Conservation (phyloP, 2,888 invertebrate species). For the Drosophila paramelanica region DNA sequence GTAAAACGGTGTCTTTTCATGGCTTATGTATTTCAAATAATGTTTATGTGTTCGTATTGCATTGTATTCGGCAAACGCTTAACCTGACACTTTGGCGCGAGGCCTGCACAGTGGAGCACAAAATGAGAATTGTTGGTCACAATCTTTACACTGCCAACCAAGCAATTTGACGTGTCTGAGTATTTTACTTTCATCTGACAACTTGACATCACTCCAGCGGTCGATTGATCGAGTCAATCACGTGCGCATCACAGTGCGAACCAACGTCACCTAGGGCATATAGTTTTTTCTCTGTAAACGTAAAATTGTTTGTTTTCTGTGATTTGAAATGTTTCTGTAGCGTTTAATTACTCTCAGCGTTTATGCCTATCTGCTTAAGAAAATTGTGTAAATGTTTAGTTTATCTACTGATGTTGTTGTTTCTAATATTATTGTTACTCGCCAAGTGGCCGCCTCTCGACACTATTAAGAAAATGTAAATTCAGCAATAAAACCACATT, state of each 20-base stretch:
- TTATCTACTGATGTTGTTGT: slow-evolving; percentile 16
- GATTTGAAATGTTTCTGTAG: slow-evolving; percentile 63
- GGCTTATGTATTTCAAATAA: slow-evolving; percentile 47
- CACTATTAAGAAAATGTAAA: slow-evolving; percentile 22
- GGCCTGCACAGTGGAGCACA: slow-evolving; percentile 28
- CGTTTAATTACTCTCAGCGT: slow-evolving; percentile 65
- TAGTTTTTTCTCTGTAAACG: slow-evolving; percentile 27
- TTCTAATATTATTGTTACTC: slow-evolving; percentile 6
- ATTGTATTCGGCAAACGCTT: slow-evolving; percentile 25
- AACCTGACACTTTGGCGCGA: slow-evolving; percentile 45
- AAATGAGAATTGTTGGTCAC: too few relatives aligned
- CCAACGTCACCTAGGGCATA: slow-evolving; percentile 3
- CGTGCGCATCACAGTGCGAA: slow-evolving; percentile 19
- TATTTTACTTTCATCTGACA: slow-evolving; percentile 34
- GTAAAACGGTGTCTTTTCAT: slow-evolving; percentile 40
- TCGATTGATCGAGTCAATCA: not conserved
- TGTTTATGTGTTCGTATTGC: slow-evolving; percentile 13
- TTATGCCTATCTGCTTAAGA: slow-evolving; percentile 37
- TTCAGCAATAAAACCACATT: slow-evolving; percentile 46
- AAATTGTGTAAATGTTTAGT: slow-evolving; percentile 50
- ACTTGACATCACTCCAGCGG: slow-evolving; percentile 6
- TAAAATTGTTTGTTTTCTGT: slow-evolving; percentile 58
- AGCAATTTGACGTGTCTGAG: not conserved
- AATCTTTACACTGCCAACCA: too few relatives aligned
- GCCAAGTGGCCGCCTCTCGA: slow-evolving; percentile 45